A percentile compares a stretch with the other conserved stretches of the same genome.
phyloP scores from a whole-genome alignment of 1,140 invertebrate genomes.

The Vanessa atalanta region DNA sequence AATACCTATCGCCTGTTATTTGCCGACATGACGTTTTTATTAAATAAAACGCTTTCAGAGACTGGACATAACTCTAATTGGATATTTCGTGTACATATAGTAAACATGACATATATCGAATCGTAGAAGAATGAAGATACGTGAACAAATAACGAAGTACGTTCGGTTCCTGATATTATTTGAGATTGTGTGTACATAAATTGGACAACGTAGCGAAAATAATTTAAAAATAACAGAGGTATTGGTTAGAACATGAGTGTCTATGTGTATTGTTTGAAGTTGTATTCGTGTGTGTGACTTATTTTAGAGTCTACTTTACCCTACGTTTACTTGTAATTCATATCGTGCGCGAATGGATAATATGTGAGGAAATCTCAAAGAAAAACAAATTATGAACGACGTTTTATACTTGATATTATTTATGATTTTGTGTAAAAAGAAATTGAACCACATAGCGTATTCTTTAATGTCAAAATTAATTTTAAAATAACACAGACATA shows the following conservation, averaged over 20 bases:
- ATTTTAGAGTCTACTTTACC: too few relatives aligned
- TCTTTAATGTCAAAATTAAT: too few relatives aligned
- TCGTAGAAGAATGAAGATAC: neutral
- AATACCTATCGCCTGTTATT: slow-evolving; percentile 72
- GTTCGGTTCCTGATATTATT: neutral
- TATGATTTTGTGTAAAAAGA: too few relatives aligned
- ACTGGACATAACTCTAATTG: slow-evolving; percentile 49
- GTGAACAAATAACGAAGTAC: neutral
- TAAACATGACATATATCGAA: neutral
- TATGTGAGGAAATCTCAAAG: neutral
- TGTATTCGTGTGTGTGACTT: too few relatives aligned
- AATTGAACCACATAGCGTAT: too few relatives aligned
- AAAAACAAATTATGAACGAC: neutral
- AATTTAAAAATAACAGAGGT: too few relatives aligned
- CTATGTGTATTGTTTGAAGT: too few relatives aligned
- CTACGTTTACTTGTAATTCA: too few relatives aligned
- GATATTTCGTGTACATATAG: slow-evolving; percentile 31
- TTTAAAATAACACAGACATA: too few relatives aligned
- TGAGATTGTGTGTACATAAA: neutral
- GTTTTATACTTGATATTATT: neutral
- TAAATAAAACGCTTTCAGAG: slow-evolving; percentile 68
- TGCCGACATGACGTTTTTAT: slow-evolving; percentile 78
- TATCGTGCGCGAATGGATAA: too few relatives aligned
- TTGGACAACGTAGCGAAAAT: too few relatives aligned
- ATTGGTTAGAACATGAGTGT: too few relatives aligned